Base-by-base conservation (phyloP, 1,140 invertebrate genomes). In the Proctacanthus coquilletti region DNA sequence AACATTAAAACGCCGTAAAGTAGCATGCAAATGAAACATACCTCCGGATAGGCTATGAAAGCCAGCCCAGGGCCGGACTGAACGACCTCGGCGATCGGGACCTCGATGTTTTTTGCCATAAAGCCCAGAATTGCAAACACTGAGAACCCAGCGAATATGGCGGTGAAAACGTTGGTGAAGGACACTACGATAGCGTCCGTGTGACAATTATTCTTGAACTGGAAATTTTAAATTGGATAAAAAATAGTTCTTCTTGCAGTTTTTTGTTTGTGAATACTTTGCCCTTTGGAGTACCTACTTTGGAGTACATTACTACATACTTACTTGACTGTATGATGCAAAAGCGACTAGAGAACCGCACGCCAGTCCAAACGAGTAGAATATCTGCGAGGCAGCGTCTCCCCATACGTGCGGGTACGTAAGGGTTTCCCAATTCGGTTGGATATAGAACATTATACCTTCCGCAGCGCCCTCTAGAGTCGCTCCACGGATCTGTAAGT, bases 121-220 rank as follows among this genome's bases (percentile, higher is more conserved):
- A 79, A 80, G n/a, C 85, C 85, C 21, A 89, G 64, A 11, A 87
- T 75, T 8, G 80, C 80, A 53, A 91, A 78, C 33, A 85, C 80
- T 0, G 79, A 84, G 34, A 78, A 71, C 11, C 77, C 79, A 10
- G 79, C 77, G 51, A 77, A 81, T 13, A 82, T 61, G 6, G 77
- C 80, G 0, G 80, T 83, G 31, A 70, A 59, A 42, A 79, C 72
- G 60, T 89, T 87, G 1, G 75, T 66, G 0, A 74, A 51, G 2
- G 75, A 71, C 11, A 83, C 75, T 40, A 80, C 67, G 10, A 76
- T 49, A 0, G 74, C 74, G 49, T 80, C 80, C 37, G 44, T 72
- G 18, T 34, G 37, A 45, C 76, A 79, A 46, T 81, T 77, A 51
- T 80, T 80, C 18, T 68, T 66, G 44, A 41, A 41, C 39, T 69